A percentile compares a stretch with the other conserved stretches of the same genome.
Evolutionary conservation across 2,797 vertebrate genomes (phyloP).

Genomic region (Lagodon rhomboides): DNA sequence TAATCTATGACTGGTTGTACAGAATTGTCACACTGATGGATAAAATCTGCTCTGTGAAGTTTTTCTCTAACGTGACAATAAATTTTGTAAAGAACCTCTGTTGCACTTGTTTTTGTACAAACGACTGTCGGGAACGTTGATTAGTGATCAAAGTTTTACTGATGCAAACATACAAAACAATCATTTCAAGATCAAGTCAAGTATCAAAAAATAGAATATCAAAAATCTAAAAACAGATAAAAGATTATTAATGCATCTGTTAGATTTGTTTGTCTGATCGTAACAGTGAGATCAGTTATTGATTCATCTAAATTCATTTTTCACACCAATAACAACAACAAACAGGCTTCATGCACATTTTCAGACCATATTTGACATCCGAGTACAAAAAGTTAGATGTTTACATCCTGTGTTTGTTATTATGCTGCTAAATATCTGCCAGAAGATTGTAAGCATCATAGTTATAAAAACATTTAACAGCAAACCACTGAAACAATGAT

Average conservation of each 20-base stretch:
- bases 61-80: conserved; percentile 65
- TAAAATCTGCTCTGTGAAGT: conserved; percentile 40
- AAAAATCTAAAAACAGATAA: neutral
- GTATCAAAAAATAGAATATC: neutral
- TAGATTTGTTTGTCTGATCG: neutral
- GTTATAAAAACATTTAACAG: too few species aligned
- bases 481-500: too few species aligned
- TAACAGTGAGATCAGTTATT: neutral
- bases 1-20: neutral
- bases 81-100: conserved; percentile 69
- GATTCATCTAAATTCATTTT: neutral
- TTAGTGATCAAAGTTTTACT: neutral
- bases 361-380: too few species aligned
- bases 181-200: conserved; percentile 5
- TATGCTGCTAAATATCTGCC: too few species aligned
- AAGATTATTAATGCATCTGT: neutral
- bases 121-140: neutral
- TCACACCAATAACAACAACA: neutral
- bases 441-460: too few species aligned
- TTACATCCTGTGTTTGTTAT: too few species aligned
- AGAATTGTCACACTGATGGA: conserved; percentile 29
- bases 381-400: too few species aligned
- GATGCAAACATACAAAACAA: neutral
- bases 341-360: too few species aligned
- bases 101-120: conserved; percentile 27